Evolutionary conservation across 1,140 invertebrate species (phyloP).

Genomic region (Mactra quadrangularis): DNA sequence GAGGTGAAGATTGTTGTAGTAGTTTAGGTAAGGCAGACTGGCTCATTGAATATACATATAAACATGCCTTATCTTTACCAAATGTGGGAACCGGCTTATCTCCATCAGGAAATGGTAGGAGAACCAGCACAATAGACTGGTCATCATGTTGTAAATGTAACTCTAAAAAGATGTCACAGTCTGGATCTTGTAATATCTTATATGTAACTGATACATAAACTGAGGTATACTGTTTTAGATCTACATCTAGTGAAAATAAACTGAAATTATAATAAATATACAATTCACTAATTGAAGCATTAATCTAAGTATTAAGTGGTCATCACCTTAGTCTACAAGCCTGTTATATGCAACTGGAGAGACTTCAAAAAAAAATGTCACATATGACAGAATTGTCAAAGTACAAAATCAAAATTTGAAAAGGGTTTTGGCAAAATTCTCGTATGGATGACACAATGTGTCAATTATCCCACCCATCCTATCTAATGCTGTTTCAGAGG

Average conservation of each 20-base stretch:
- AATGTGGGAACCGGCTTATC: slow-evolving; percentile 56
- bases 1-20: slow-evolving; percentile 9
- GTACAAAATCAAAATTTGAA: too few relatives aligned
- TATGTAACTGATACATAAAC: slow-evolving; percentile 55
- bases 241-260: slow-evolving; percentile 41
- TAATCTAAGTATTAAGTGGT: too few relatives aligned
- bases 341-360: too few relatives aligned
- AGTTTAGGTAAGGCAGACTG: slow-evolving; percentile 18
- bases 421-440: too few relatives aligned
- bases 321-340: too few relatives aligned
- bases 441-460: too few relatives aligned
- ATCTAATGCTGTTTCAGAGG: too few relatives aligned
- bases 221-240: slow-evolving; percentile 43
- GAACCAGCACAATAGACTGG: slow-evolving; percentile 59
- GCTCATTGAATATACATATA: slow-evolving; percentile 46
- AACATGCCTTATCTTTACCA: slow-evolving; percentile 42
- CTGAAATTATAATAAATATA: slow-evolving; percentile 33
- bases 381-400: too few relatives aligned
- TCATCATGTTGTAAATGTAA: slow-evolving; percentile 57
- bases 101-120: slow-evolving; percentile 53
- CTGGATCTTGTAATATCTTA: slow-evolving; percentile 54
- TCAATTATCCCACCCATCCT: too few relatives aligned
- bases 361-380: too few relatives aligned
- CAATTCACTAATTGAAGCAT: too few relatives aligned
- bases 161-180: slow-evolving; percentile 59